phyloP scores from a whole-genome alignment of 2,888 invertebrate genomes.

The Notodonta dromedarius region DNA sequence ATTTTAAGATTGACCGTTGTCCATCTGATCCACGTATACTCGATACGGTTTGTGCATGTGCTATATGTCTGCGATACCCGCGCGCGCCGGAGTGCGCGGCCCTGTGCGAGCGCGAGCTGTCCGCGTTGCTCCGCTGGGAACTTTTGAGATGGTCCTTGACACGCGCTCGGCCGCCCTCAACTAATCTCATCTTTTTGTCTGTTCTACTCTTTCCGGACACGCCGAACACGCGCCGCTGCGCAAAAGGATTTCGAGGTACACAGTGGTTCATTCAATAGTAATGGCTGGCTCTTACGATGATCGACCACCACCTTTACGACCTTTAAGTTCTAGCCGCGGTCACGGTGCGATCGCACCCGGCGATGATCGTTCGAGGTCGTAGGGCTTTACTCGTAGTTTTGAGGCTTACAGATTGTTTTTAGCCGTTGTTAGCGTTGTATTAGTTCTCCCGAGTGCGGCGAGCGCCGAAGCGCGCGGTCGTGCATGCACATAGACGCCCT shows the following conservation, averaged over 20 bases:
- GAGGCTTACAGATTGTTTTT: conserved; percentile 85
- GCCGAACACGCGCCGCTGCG: conserved; percentile 87
- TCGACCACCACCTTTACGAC: conserved; percentile 70
- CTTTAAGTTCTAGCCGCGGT: conserved; percentile 70
- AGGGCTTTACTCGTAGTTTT: conserved; percentile 85
- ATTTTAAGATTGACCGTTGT: conserved; percentile 70
- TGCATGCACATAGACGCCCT: conserved; percentile 83
- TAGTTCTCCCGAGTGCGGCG: conserved; percentile 82
- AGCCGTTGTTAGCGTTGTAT: conserved; percentile 84
- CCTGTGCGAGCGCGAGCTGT: conserved; percentile 36
- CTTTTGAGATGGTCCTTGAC: conserved; percentile 97
- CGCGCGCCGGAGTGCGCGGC: conserved; percentile 43
- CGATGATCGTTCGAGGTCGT: conserved; percentile 82
- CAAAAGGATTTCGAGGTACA: conserved; percentile 94
- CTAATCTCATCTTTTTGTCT: conserved; percentile 88
- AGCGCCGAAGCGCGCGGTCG: conserved; percentile 79
- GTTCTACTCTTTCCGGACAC: conserved; percentile 89
- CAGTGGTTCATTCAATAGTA: conserved; percentile 82
- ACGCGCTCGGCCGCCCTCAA: conserved; percentile 81
- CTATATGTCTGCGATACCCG: conserved; percentile 67
- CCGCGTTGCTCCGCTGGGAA: conserved; percentile 85
- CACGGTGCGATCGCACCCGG: conserved; percentile 68
- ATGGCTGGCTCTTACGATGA: conserved; percentile 79
- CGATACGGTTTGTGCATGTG: conserved; percentile 71
- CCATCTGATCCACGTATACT: conserved; percentile 63